Base-by-base conservation (phyloP, 2,113 vertebrate genomes). In the Scatophagus argus region DNA sequence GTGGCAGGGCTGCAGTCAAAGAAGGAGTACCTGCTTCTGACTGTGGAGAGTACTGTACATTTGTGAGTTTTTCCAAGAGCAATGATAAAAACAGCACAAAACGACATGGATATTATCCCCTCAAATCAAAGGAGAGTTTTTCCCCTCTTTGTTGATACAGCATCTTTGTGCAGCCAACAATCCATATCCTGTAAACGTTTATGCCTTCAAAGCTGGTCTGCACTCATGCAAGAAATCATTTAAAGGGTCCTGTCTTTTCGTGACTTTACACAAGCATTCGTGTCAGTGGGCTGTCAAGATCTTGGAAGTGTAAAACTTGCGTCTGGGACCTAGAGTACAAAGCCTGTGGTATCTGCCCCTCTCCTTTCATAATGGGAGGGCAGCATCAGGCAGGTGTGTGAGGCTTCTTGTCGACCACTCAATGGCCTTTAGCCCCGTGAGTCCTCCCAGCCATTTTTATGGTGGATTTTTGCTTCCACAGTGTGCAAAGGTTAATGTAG, bases 401-500 rank as follows among this genome's bases (percentile, higher is more conserved):
- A 67, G 44, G 68, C 70, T 84, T 69, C 49, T 68, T 32, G 31
- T 46, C 66, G 66, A 86, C 51, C 63, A 79, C 84, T 81, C 72
- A 74, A 87, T 76, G 76, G 61, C 73, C 77, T 86, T 63, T 84
- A 59, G 61, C 52, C 81, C 71, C 36, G n/a, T 36, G 60, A 84
- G 86, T 83, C 78, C 58, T 77, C 68, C 23, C 29, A 38, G 9
- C 39, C 43, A 84, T 83, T 74, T 83, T 65, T 52, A 52, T 68
- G 58, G 49, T 67, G 64, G 75, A 68, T 80, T 82, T 88, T 60
- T 85, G 84, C 72, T 84, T 73, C 79, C 17, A 7, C 74, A 55
- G 29, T 66, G 81, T 84, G 67, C 80, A 91, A 90, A 93, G 87
- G 89, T 89, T 92, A 89, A 91, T 78, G 78, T 61, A 77, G 66